A percentile compares a stretch with the other conserved stretches of the same genome.
phyloP scores from a whole-genome alignment of 2,113 vertebrate species.

The Progne subis region DNA sequence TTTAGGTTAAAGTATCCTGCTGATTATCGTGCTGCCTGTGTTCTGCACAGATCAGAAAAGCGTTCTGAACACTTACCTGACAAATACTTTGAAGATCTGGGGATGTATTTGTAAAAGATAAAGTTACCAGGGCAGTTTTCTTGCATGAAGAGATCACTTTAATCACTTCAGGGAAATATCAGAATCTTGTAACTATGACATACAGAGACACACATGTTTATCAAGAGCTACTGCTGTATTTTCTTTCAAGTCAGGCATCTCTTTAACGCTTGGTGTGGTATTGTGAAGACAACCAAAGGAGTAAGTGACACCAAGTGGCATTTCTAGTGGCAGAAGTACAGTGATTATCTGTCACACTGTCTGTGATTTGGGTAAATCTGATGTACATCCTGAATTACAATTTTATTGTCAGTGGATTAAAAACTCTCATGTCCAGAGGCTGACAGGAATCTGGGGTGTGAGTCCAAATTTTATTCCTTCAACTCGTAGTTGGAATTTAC shows the following conservation, averaged over 20 bases:
- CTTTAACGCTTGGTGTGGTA: background rate
- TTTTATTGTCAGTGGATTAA: background rate
- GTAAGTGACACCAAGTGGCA: background rate
- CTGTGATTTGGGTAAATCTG: background rate
- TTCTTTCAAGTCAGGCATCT: background rate
- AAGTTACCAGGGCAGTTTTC: background rate
- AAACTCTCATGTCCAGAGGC: background rate
- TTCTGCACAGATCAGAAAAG: background rate
- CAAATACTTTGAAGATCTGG: background rate
- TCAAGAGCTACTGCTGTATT: background rate
- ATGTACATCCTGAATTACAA: background rate
- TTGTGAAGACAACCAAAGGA: background rate
- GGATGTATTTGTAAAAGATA: background rate
- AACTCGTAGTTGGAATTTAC: background rate
- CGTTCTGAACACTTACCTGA: background rate
- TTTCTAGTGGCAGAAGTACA: background rate
- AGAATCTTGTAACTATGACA: background rate
- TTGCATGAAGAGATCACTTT: background rate
- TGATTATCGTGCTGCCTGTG: background rate
- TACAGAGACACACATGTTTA: background rate
- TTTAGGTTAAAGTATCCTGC: background rate
- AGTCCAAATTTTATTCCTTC: background rate
- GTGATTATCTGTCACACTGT: background rate
- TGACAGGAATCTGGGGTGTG: background rate
- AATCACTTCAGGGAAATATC: background rate